Evolutionary conservation across 1,140 invertebrate genomes (phyloP).

Genomic region (Papilio glaucus): DNA sequence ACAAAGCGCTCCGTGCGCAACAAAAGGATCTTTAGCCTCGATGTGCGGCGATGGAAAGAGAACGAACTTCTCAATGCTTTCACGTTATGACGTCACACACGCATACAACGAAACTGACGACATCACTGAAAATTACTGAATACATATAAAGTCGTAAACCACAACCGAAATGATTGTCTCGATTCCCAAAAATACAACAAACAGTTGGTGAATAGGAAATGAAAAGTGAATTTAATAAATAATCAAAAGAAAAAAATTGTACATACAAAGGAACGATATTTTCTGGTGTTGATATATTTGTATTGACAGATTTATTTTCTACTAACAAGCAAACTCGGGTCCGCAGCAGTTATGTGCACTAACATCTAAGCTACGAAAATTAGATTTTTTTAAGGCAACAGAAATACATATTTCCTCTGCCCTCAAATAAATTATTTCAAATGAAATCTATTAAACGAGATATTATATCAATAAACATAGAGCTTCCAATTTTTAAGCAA

Average conservation of each 20-base stretch:
- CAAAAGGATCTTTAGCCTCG: neutral
- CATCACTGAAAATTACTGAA: neutral
- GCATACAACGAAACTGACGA: neutral
- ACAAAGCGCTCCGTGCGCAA: neutral
- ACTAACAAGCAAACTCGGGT: neutral
- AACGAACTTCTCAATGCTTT: neutral
- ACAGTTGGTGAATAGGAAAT: too few relatives aligned
- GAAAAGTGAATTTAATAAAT: too few relatives aligned
- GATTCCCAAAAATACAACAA: too few relatives aligned
- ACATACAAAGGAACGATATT: too few relatives aligned
- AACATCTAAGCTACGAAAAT: neutral
- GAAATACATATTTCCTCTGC: slow-evolving; percentile 3
- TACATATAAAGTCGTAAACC: too few relatives aligned
- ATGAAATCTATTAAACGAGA: neutral
- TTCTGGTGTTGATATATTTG: too few relatives aligned
- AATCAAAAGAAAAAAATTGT: too few relatives aligned
- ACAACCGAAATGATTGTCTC: too few relatives aligned
- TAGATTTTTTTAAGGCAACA: neutral
- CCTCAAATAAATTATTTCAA: neutral
- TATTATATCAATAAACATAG: neutral
- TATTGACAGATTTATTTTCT: too few relatives aligned
- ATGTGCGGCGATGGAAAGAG: neutral
- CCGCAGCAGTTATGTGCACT: too few relatives aligned
- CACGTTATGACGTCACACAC: neutral
- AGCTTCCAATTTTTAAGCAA: slow-evolving; percentile 1